Percentiles rank a stretch among this genome's conserved stretches.
Conservation (phyloP, 1,140 invertebrate genomes). For the Aphis gossypii region DNA sequence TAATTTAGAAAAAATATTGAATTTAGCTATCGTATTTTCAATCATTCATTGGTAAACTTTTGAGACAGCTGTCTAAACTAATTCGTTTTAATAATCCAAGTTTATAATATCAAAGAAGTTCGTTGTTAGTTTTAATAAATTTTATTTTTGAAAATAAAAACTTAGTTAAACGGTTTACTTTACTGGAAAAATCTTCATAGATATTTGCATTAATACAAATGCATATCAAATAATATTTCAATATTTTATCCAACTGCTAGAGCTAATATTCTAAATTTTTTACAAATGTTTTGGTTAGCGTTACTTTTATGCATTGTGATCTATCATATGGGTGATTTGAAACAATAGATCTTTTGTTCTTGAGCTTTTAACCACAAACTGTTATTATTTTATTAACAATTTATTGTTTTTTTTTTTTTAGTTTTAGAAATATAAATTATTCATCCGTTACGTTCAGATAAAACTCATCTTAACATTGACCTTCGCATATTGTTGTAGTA, state of each 20-base stretch:
- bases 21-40: not conserved
- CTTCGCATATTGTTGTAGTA: not conserved
- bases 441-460: not conserved
- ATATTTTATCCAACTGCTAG: not conserved
- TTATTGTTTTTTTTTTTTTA: not conserved
- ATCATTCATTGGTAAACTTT: not conserved
- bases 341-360: not conserved
- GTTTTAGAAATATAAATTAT: not conserved
- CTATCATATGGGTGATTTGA: not conserved
- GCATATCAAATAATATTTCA: not conserved
- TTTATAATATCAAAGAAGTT: not conserved
- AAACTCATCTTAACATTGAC: not conserved
- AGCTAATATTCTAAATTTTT: not conserved
- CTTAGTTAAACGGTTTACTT: not conserved
- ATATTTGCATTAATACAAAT: not conserved
- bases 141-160: not conserved
- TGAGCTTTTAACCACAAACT: not conserved
- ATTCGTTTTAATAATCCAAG: not conserved
- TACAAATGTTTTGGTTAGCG: not conserved
- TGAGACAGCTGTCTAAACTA: slow-evolving; percentile 12
- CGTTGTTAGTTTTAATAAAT: not conserved
- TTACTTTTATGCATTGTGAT: not conserved
- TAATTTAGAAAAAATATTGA: not conserved
- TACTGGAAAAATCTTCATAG: not conserved
- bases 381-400: not conserved